These are phyloP conservation scores for Oncorhynchus nerka DNA, from an alignment of 2,113 vertebrate species.

Conservation along the genomic window DNA sequence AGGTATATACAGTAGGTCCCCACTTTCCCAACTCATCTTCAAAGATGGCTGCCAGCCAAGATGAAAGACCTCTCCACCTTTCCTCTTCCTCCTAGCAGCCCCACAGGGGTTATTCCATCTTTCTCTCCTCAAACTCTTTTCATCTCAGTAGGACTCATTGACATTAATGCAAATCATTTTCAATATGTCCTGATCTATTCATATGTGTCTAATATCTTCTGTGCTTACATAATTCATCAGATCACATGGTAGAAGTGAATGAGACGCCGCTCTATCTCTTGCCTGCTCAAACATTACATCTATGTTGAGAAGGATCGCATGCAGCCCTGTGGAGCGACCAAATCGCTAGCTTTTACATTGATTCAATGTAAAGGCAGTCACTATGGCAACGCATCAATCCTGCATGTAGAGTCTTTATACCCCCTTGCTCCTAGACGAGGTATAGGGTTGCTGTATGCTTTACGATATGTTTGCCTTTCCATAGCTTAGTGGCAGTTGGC, in stretches of 20 bases:
- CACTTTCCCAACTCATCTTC: not conserved
- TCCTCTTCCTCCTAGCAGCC: not conserved
- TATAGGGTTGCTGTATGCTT: not conserved
- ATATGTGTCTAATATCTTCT: not conserved
- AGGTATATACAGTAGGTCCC: not conserved
- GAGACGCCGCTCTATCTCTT: too few species aligned
- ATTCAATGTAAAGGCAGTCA: constrained; percentile 76
- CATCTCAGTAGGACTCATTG: too few species aligned
- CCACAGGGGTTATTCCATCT: too few species aligned
- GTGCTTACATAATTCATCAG: not conserved
- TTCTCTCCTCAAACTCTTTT: too few species aligned
- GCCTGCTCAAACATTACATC: not conserved
- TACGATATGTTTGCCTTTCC: not conserved
- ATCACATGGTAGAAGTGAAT: too few species aligned
- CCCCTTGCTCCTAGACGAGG: constrained; percentile 8
- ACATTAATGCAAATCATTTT: too few species aligned
- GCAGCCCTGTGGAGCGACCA: constrained; percentile 18
- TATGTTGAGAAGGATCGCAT: too few species aligned
- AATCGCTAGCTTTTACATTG: constrained; percentile 56
- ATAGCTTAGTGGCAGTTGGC: not conserved
- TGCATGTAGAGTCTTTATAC: constrained; percentile 59
- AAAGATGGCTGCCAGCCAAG: not conserved
- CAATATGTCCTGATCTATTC: too few species aligned
- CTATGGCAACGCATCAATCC: constrained; percentile 76
- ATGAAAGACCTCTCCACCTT: not conserved